Percentiles rank a stretch among this genome's conserved stretches.
These are phyloP conservation scores for Adineta ricciae DNA, from an alignment of 2,888 invertebrate genomes.

Conservation along the genomic window DNA sequence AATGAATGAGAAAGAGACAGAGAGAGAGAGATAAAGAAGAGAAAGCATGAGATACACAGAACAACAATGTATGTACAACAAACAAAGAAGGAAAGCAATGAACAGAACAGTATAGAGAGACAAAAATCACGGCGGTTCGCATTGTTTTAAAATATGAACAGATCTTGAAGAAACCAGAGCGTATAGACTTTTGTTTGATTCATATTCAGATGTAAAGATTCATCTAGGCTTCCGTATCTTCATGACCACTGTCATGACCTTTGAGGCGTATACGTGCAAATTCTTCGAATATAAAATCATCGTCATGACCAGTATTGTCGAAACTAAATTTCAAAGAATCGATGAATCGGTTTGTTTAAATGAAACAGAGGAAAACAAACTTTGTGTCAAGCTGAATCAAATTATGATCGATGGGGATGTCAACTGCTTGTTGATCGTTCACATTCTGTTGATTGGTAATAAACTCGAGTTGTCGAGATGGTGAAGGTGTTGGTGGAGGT, in stretches of 20 bases:
- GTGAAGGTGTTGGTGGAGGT: slow-evolving; percentile 57
- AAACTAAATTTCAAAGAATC: background rate
- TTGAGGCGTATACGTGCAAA: slow-evolving; percentile 86
- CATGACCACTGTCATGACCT: slow-evolving; percentile 56
- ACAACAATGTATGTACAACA: slow-evolving; percentile 9
- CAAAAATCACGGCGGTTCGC: background rate
- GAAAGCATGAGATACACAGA: background rate
- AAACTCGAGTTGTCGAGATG: slow-evolving; percentile 40
- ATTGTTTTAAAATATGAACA: background rate
- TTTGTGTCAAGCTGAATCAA: slow-evolving; percentile 78
- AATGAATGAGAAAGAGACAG: background rate
- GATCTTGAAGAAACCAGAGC: background rate
- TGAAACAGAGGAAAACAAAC: slow-evolving; percentile 49
- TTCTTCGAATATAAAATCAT: slow-evolving; percentile 98
- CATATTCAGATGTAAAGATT: background rate
- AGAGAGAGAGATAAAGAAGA: background rate
- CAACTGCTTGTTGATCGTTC: background rate
- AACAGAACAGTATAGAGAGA: background rate
- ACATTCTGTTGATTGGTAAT: slow-evolving; percentile 35
- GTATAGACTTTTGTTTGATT: background rate
- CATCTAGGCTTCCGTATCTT: slow-evolving; percentile 31
- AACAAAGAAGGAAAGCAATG: background rate
- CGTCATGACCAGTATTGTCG: slow-evolving; percentile 59
- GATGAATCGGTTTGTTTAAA: background rate
- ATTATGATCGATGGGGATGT: slow-evolving; percentile 70